phyloP scores from a whole-genome alignment of 1,140 invertebrate species.

The Anoplophora glabripennis region DNA sequence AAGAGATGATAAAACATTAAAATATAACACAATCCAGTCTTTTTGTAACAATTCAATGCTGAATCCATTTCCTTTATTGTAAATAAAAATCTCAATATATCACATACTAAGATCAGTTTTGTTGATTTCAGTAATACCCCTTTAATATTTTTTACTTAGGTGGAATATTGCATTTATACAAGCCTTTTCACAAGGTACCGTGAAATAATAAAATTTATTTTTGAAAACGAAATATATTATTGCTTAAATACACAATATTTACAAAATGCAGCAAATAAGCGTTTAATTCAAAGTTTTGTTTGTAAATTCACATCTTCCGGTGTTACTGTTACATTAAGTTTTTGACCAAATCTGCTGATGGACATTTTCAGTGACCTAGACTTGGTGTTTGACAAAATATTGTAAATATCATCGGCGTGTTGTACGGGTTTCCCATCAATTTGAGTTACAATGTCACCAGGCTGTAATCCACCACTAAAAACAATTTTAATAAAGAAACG shows the following conservation, averaged over 20 bases:
- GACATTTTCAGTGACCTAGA: conserved; percentile 34
- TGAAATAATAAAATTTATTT: background rate
- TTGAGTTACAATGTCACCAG: conserved; percentile 80
- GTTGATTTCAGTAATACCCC: too few relatives aligned
- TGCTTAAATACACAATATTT: background rate
- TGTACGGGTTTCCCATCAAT: conserved; percentile 70
- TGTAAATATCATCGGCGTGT: conserved; percentile 59
- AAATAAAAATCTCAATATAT: too few relatives aligned
- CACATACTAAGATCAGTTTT: too few relatives aligned
- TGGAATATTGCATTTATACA: too few relatives aligned
- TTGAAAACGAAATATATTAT: too few relatives aligned
- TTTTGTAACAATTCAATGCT: too few relatives aligned
- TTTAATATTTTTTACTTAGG: too few relatives aligned
- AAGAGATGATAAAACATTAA: conserved; percentile 27
- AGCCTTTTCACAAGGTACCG: too few relatives aligned
- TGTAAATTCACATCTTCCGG: conserved; percentile 39
- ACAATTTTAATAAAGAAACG: too few relatives aligned
- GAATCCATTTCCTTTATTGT: background rate
- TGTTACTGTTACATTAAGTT: conserved; percentile 28
- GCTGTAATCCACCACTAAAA: conserved; percentile 72
- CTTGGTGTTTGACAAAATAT: conserved; percentile 22
- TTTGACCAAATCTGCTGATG: conserved; percentile 34
- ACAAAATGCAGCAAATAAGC: conserved; percentile 4
- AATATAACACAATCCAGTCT: too few relatives aligned
- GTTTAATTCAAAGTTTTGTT: conserved; percentile 4